Base-by-base conservation (phyloP, 2,113 vertebrate genomes). In the Apodemus sylvaticus region DNA sequence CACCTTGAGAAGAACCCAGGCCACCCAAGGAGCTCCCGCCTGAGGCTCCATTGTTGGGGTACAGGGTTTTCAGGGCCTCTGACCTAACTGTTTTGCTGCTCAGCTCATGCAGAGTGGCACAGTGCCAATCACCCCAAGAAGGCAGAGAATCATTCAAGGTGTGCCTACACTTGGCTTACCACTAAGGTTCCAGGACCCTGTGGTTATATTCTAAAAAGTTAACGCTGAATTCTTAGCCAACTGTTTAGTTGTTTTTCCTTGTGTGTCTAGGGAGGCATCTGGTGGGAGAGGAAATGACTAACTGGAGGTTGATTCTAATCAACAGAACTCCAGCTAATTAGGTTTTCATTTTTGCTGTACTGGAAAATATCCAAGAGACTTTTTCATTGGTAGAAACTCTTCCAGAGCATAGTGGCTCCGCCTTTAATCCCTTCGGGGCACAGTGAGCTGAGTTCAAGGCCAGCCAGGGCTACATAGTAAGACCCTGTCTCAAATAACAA, bases 221-320 rank as follows among this genome's bases (percentile, higher is more conserved):
- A 39, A 48, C 64, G 77, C 86, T 39, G 58, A 94, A 94, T 82
- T 86, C 60, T 68, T 39, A 29, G 78, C 22, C 36, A 83, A 91
- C 36, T 77, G 19, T 85, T 89, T 78, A 58, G 20, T 90, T 95
- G 62, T 24, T 22, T 51, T 87, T 76, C 9, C 36, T 89, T 76
- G 55, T 73, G 26, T 73, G 74, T 55, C 29, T 86, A 77, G 86
- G 55, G 76, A 77, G 42, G 42, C 60, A 92, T 77, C 68, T 77
- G 39, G 22, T 90, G 19, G 48, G n/a, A 89, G 12, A 94, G 39
- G 55, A 94, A 90, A 94, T 36, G 82, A 68, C 58, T 74, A 90
- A 74, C 26, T 88, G 8, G 36, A 19, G 16, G 45, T n/a, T 83
- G 24, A 4, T 26, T 78, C 76, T 78, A 87, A 90, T 48, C n/a